Evolutionary conservation across 1,140 invertebrate species (phyloP).

Genomic region (Octopus bimaculoides): DNA sequence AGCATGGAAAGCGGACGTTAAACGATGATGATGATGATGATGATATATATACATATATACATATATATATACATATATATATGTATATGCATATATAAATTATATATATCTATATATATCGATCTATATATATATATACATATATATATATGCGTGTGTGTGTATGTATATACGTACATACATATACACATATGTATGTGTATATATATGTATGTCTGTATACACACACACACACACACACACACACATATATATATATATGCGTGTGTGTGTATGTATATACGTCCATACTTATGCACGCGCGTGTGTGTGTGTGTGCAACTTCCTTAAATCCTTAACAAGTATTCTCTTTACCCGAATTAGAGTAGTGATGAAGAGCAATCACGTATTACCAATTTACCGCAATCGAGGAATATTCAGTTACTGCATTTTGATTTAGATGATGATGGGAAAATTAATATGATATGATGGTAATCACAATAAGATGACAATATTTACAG

Average conservation of each 20-base stretch:
- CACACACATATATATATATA: neutral
- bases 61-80: neutral
- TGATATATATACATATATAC: neutral
- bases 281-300: neutral
- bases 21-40: no score
- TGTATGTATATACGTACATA: neutral
- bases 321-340: no score
- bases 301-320: neutral
- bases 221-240: neutral
- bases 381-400: no score
- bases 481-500: no score
- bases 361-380: no score
- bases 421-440: no score
- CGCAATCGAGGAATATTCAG: no score
- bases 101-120: neutral
- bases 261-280: neutral
- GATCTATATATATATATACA: neutral
- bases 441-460: no score
- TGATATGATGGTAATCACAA: no score
- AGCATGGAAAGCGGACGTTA: no score
- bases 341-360: no score
- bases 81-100: neutral
- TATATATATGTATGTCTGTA: neutral
- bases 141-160: neutral
- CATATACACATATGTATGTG: neutral